A percentile compares a stretch with the other conserved stretches of the same genome.
These are phyloP conservation scores for Hydrozoanthus tunicans DNA, from an alignment of 64 coral and sea anemone species.

Conservation along the genomic window DNA sequence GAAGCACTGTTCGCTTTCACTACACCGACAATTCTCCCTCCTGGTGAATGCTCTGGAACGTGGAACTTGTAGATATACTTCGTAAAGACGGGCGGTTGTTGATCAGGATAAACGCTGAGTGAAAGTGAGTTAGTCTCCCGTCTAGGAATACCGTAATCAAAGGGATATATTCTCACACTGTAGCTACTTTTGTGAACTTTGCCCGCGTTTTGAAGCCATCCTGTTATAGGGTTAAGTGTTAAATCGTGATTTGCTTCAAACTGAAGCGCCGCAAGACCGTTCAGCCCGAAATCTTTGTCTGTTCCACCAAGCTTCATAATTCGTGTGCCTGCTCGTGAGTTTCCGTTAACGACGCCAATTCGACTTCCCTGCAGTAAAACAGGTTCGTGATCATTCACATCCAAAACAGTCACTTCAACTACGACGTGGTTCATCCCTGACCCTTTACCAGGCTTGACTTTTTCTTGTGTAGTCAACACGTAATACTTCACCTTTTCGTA, in stretches of 20 bases:
- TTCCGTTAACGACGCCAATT: constrained; percentile 66
- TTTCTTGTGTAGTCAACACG: constrained; percentile 69
- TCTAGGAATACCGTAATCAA: constrained; percentile 82
- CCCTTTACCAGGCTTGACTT: constrained; percentile 37
- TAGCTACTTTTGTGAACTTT: constrained; percentile 61
- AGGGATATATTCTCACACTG: constrained; percentile 56
- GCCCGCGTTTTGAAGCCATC: constrained; percentile 62
- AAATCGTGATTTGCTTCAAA: constrained; percentile 60
- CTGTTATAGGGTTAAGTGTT: constrained; percentile 67
- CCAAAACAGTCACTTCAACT: constrained; percentile 83
- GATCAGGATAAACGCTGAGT: constrained; percentile 64
- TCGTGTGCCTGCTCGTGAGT: constrained; percentile 66
- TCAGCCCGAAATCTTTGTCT: constrained; percentile 78
- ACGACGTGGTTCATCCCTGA: constrained; percentile 61
- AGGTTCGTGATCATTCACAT: constrained; percentile 76
- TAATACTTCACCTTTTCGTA: constrained; percentile 65
- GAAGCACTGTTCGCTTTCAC: constrained; percentile 75
- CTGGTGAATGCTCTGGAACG: constrained; percentile 36
- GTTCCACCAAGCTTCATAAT: constrained; percentile 69
- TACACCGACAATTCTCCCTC: constrained; percentile 41
- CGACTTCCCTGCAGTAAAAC: constrained; percentile 1
- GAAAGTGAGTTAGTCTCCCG: constrained; percentile 26
- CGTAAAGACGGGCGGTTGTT: constrained; percentile 65
- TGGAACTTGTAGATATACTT: constrained; percentile 70
- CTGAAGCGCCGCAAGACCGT: constrained; percentile 66